A percentile compares a stretch with the other conserved stretches of the same genome.
Evolutionary conservation across 2,888 invertebrate genomes (phyloP).

Genomic region (Mythimna loreyi): DNA sequence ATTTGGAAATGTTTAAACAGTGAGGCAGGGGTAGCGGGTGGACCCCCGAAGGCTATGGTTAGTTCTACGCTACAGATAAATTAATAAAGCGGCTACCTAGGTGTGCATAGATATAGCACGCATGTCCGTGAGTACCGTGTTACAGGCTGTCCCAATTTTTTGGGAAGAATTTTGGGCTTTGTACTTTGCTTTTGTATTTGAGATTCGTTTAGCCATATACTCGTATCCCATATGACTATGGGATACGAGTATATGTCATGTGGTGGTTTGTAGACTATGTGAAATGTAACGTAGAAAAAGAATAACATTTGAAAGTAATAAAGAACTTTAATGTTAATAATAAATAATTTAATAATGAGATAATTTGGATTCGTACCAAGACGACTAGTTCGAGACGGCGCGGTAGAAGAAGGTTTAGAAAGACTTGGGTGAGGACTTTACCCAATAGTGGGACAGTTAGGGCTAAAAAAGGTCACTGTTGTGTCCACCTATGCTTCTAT

Average conservation of each 20-base stretch:
- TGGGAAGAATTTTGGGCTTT: background rate
- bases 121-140: conserved; percentile 80
- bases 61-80: conserved; percentile 90
- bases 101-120: conserved; percentile 83
- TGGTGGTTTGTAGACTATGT: background rate
- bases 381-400: no score
- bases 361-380: no score
- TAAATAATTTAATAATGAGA: no score
- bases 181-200: no score
- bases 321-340: no score
- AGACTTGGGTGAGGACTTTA: no score
- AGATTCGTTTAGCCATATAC: no score
- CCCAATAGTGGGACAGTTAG: no score
- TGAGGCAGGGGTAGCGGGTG: conserved; percentile 70
- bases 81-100: conserved; percentile 86
- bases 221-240: no score
- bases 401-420: no score
- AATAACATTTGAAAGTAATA: no score
- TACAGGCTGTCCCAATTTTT: conserved; percentile 73
- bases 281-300: background rate
- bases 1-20: conserved; percentile 90
- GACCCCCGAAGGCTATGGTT: conserved; percentile 80
- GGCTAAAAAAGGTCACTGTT: no score
- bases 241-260: background rate
- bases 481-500: background rate